Base-by-base conservation (phyloP, 2,797 vertebrate species). In the Sorex maritimensis region DNA sequence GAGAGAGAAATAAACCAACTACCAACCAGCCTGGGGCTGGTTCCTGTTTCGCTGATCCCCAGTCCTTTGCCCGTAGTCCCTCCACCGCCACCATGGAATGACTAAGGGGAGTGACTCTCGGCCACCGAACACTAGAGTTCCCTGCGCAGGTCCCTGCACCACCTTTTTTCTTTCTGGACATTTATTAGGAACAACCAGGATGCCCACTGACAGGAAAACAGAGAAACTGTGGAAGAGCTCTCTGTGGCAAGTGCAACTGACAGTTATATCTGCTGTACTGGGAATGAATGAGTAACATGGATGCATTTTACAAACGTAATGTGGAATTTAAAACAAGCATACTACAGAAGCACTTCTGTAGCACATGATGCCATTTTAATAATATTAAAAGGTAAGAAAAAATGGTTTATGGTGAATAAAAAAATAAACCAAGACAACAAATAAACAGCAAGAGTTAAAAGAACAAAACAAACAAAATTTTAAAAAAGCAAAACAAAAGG, bases 301-400 rank as follows among this genome's bases (percentile, higher is more conserved):
- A 21, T 41, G 21, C 5, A 30, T 58, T 79, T 85, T 75, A 65
- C 30, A 24, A 74, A 86, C 23, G 26, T 41, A 38, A 74, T 55
- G 24, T 9, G 34, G 52, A 72, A 80, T 87, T 77, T 86, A 68
- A 92, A 65, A 71, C 3, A 79, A 81, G 63, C 41, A 69, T 30
- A 15, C 13, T 77, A 30, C 73, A 49, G 72, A 69, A 82, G 5
- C 72, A 28, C 38, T 6, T 44, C 41, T 44, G 41, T 58, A 34
- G 1, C 12, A 0, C 41, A 17, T 63, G 41, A 38, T 58, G 21
- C 4, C n/a, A 80, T 75, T 83, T 84, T 52, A 80, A 44, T 86
- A 74, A 71, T 58, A 49, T 75, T 65, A 14, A 41, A 86, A 86
- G 79, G 12, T 23, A 92, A 80, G 73, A 75, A 75, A 88, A 93